phyloP scores from a whole-genome alignment of 2,797 vertebrate species.

The Pantherophis alleghaniensis region DNA sequence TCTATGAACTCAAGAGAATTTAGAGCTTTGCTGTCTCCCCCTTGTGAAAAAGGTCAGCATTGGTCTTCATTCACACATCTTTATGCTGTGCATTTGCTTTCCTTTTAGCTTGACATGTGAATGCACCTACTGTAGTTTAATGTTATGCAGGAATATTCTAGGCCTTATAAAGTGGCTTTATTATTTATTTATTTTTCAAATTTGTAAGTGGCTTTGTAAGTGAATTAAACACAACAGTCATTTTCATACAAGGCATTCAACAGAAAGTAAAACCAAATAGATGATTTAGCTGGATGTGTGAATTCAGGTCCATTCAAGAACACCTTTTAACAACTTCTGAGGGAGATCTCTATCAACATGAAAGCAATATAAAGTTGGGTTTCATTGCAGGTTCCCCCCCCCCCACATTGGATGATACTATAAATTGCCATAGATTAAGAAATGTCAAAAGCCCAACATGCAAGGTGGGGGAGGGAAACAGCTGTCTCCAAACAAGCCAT shows the following conservation, averaged over 20 bases:
- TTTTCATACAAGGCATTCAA: background rate
- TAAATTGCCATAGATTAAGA: background rate
- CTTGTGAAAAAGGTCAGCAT: background rate
- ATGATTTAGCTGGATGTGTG: background rate
- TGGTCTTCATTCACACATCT: background rate
- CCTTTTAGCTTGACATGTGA: background rate
- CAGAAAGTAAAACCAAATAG: background rate
- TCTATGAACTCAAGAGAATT: background rate
- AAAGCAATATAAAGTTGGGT: background rate
- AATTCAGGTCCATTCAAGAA: background rate
- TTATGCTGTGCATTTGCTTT: background rate
- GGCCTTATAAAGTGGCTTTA: background rate
- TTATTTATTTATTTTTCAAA: too few relatives aligned
- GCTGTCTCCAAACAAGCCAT: background rate
- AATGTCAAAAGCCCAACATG: background rate
- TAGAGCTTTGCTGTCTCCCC: background rate
- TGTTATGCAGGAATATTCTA: background rate
- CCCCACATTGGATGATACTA: background rate
- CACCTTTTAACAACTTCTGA: background rate
- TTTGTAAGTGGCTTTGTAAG: background rate
- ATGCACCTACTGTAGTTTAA: background rate
- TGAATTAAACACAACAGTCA: background rate
- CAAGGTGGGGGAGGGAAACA: background rate
- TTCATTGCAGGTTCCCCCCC: background rate
- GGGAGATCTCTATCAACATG: background rate